A percentile compares a stretch with the other conserved stretches of the same genome.
These are phyloP conservation scores for Ardeotis arabs DNA, from an alignment of 2,113 vertebrate species.

Conservation along the genomic window DNA sequence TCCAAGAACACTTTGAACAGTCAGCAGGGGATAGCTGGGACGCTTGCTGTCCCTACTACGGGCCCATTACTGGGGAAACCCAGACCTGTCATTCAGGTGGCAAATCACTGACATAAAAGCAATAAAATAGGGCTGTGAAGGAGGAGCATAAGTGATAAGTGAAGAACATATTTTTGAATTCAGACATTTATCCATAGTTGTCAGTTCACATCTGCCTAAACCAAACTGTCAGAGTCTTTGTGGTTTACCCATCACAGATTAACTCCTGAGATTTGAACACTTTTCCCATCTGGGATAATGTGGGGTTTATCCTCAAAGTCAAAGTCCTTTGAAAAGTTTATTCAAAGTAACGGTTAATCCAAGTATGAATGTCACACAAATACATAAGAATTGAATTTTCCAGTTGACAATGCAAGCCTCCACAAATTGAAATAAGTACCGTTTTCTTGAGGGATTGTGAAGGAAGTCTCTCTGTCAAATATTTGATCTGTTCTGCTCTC, in stretches of 20 bases:
- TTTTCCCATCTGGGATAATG: not conserved
- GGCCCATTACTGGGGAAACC: not conserved
- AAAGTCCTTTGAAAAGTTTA: constrained; percentile 6
- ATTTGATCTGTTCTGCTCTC: constrained; percentile 43
- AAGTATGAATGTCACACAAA: not conserved
- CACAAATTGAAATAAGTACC: constrained; percentile 20
- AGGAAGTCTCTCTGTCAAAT: constrained; percentile 39
- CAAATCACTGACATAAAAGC: not conserved
- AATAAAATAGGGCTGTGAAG: not conserved
- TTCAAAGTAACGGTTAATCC: not conserved
- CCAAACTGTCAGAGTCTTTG: not conserved
- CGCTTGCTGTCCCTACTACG: not conserved
- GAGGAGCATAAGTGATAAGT: not conserved
- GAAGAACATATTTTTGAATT: not conserved
- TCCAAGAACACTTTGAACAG: not conserved
- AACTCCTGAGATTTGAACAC: not conserved
- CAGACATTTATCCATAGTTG: not conserved
- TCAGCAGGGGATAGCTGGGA: not conserved
- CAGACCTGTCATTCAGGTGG: not conserved
- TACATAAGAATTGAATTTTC: not conserved
- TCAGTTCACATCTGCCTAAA: not conserved
- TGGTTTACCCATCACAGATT: not conserved
- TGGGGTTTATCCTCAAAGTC: not conserved
- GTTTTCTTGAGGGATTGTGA: constrained; percentile 35
- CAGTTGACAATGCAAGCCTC: not conserved